A percentile compares a stretch with the other conserved stretches of the same genome.
Conservation (phyloP, 1,140 invertebrate species). For the Pseudomyrmex sp. region DNA sequence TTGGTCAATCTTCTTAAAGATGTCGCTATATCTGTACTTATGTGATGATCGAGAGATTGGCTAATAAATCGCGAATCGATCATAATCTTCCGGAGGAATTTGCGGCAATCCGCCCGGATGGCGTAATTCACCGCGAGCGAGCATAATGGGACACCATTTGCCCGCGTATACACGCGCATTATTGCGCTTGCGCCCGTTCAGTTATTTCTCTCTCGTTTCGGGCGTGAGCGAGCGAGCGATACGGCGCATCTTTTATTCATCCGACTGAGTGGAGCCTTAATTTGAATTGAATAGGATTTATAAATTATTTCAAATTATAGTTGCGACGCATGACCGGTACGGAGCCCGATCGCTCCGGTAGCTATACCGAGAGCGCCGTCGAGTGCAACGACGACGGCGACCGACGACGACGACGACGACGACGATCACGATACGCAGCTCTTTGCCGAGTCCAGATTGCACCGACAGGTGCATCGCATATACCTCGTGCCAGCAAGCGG, state of each 20-base stretch:
- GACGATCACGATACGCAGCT: slow-evolving; percentile 51
- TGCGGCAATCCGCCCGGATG: slow-evolving; percentile 54
- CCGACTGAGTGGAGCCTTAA: slow-evolving; percentile 85
- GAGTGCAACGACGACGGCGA: background rate
- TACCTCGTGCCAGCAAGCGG: slow-evolving; percentile 11
- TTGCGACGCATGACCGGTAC: slow-evolving; percentile 81
- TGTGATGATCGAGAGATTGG: background rate
- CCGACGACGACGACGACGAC: slow-evolving; percentile 52
- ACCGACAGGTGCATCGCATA: slow-evolving; percentile 67
- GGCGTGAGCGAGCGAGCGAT: slow-evolving; percentile 43
- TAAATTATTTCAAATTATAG: slow-evolving; percentile 86
- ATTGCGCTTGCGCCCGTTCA: slow-evolving; percentile 65
- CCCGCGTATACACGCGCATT: slow-evolving; percentile 75
- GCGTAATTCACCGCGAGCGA: slow-evolving; percentile 60
- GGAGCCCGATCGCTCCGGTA: slow-evolving; percentile 54
- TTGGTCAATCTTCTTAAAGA: background rate
- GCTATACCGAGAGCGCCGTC: slow-evolving; percentile 36
- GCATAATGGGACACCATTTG: slow-evolving; percentile 76
- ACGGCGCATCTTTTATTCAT: slow-evolving; percentile 84
- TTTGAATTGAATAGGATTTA: slow-evolving; percentile 85
- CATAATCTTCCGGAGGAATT: slow-evolving; percentile 62
- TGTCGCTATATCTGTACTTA: background rate
- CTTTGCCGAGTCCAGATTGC: slow-evolving; percentile 49
- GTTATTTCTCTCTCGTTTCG: slow-evolving; percentile 16
- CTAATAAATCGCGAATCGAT: slow-evolving; percentile 55